Base-by-base conservation (phyloP, 2,113 vertebrate genomes). In the Pterophyllum scalare region DNA sequence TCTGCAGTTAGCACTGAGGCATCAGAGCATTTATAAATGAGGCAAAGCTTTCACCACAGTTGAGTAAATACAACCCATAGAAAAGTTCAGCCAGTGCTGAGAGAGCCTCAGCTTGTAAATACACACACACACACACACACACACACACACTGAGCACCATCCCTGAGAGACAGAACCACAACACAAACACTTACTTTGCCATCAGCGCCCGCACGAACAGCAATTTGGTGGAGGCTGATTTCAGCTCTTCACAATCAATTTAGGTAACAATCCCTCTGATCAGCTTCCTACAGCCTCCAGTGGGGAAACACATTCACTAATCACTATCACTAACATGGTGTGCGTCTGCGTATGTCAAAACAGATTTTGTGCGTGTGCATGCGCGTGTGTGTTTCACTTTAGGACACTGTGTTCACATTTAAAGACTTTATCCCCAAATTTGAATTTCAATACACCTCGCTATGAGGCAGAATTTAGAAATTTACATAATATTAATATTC, bases 171-270 rank as follows among this genome's bases (percentile, higher is more conserved):
- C 78, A 9, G 28, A 67, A 70, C 67, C 64, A 79, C 80, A 81
- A 84, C 52, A 85, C 58, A 88, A 77, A 84, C 86, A 79, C 88
- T 83, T 59, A 72, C 72, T 86, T 60, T 15, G 43, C 80, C 87
- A 88, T 87, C 89, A 89, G 75, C 40, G 14, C 4, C 74, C 15
- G 7, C 15, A 78, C 80, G 85, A 89, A 92, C 88, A 85, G 85
- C 77, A 78, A 84, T 87, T 91, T 89, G 82, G 88, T 38, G 33
- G 22, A 76, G 75, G 79, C 81, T 83, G 82, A 88, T 93, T 94
- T 90, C 62, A 75, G 84, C 87, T 88, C 85, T 59, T 86, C 74
- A 64, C 91, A 85, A 91, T 89, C 89, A 89, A 87, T 91, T 87
- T 84, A 38, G 52, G 81, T 81, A 54, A 75, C 80, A 79, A 75